Evolutionary conservation across 2,797 vertebrate species (phyloP), one percentile per base, ranked within the genome.

Genomic region (Euphonia xanthogaster): DNA sequence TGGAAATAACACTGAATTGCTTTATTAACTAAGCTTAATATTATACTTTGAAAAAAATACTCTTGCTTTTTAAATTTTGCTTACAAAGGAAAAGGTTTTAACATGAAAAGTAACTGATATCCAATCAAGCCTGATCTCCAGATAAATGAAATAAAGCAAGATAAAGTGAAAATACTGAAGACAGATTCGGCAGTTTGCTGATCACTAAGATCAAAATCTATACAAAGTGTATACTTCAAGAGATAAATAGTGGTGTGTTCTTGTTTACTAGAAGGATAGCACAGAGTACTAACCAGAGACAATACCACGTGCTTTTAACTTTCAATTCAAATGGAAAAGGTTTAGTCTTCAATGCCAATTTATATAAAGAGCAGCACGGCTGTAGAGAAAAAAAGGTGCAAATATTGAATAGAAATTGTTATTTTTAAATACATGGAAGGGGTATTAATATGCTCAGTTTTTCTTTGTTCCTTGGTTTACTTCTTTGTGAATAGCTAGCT

Each of bases 161-260:
- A 75, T 45, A 93, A 81, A 91, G 42, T 50, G 47, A 94, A 97
- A 94, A 74, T 42, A 76, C 48, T 65, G 33, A 86, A 50, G 55
- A 88, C n/a, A 51, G 76, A 63, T 94, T 90, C 88, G 73, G 42
- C 53, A 92, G 28, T 88, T 95, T 94, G 45, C 78, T 86, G 61
- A 86, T 75, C 54, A 7, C 35, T 91, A 94, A 83, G 89, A 85
- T 70, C 35, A 88, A 95, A 97, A 96, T 91, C 44, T 30, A 91
- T 84, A 83, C 39, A 35, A 79, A 42, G 70, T 23, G 50, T 90
- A 95, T 87, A 88, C 39, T 94, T 95, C 25, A 63, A 76, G 60
- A 82, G 18, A 63, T 58, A 94, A 93, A 88, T 65, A 84, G 33
- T 1, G 2, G 16, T 63, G 55, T 73, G 77, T 66, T 91, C 30